A percentile compares a stretch with the other conserved stretches of the same genome.
These are phyloP conservation scores for Tipula helvola DNA, from an alignment of 2,888 invertebrate genomes.

Conservation along the genomic window DNA sequence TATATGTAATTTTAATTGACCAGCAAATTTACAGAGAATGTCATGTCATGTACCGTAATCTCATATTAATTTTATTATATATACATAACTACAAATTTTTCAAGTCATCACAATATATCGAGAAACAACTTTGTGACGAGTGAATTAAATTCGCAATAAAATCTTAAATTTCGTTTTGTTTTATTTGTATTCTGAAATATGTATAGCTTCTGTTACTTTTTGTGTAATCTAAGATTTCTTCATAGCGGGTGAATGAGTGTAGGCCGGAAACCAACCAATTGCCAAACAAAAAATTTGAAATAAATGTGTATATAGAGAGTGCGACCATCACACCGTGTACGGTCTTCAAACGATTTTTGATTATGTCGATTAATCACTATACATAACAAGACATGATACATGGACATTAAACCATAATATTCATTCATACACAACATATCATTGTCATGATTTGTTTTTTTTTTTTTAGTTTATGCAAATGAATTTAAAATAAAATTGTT, in stretches of 20 bases:
- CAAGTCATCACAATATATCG: neutral
- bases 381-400: neutral
- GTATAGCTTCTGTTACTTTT: neutral
- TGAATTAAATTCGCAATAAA: neutral
- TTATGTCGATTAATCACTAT: neutral
- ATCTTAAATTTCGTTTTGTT: neutral
- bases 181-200: neutral
- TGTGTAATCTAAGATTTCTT: neutral
- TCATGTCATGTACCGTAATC: neutral
- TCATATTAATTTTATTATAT: neutral
- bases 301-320: neutral
- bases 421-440: neutral
- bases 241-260: neutral
- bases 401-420: slow-evolving; percentile 4
- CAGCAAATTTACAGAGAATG: neutral
- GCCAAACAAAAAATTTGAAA: neutral
- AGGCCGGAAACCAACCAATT: neutral
- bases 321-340: neutral
- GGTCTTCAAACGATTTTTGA: neutral
- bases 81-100: neutral
- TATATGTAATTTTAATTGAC: neutral
- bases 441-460: neutral
- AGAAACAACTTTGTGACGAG: neutral
- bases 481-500: neutral
- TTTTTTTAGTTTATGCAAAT: neutral